Base-by-base conservation (phyloP, 1,140 invertebrate species). In the Notospermus geniculatus region DNA sequence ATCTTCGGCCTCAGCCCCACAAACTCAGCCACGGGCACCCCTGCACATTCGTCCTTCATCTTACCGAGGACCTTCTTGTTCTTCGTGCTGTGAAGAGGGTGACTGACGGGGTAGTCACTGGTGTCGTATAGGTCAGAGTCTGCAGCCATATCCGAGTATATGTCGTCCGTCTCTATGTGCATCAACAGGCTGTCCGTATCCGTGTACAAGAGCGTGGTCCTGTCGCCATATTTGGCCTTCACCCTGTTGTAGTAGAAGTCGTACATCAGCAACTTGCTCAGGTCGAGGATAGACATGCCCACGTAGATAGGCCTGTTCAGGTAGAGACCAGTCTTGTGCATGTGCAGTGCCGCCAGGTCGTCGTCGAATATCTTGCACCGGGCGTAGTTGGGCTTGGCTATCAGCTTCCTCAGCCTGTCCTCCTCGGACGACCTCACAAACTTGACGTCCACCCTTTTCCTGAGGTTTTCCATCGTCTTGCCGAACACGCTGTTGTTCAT, bases 11-110 rank as follows among this genome's bases (percentile, higher is more conserved):
- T 65, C 52, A 83, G 58, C 11, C 78, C 79, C 50, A 81, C 59
- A 74, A 77, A 84, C 67, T 79, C 71, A 13, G 46, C 63, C 52
- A 84, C 74, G 41, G 76, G 68, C 57, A 59, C 60, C 11, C 78
- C 78, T 63, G 71, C 74, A 28, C 69, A 70, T 71, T 85, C 83
- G 74, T 84, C 82, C 71, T 84, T 85, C 65, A 84, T 79, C 71
- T 82, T 77, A 9, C 83, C 82, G 4, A 82, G 25, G 2, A 82
- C 74, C 64, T 85, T 85, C 68, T 82, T 83, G 65, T 84, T 83
- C 41, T 59, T 57, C 57, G 45, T 41, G n/a, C 45, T 59, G 55
- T 67, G 55, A 4, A 73, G 36, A 41, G 64, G 63, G 36, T 70
- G 65, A 60, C 67, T 56, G 62, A 54, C 64, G 0, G 66, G 70